Percentiles rank a stretch among this genome's conserved stretches.
Evolutionary conservation across 2,113 vertebrate genomes (phyloP).

Genomic region (Potamarius usumacintae): DNA sequence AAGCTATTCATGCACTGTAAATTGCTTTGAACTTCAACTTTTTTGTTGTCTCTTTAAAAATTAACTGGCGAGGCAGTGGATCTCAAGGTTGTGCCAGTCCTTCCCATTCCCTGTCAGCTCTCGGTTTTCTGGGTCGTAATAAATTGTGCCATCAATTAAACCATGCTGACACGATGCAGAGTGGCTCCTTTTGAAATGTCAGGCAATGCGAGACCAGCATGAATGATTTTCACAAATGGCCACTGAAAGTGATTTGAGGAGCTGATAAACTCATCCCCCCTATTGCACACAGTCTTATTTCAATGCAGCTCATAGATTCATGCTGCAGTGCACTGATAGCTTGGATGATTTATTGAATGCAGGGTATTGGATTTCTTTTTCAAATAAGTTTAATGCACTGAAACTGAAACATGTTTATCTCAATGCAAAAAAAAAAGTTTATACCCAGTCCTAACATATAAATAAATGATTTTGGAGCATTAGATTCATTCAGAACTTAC

Average conservation of each 20-base stretch:
- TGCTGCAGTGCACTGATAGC: not conserved
- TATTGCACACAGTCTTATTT: not conserved
- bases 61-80: slow-evolving; percentile 44
- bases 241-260: slow-evolving; percentile 31
- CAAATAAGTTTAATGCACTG: not conserved
- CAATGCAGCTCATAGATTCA: not conserved
- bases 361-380: slow-evolving; percentile 3
- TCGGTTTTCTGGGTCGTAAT: slow-evolving; percentile 41
- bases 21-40: slow-evolving; percentile 51
- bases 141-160: slow-evolving; percentile 52
- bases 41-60: slow-evolving; percentile 48
- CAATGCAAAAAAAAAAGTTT: not conserved
- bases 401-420: slow-evolving; percentile 12
- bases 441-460: not conserved
- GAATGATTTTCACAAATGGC: slow-evolving; percentile 36
- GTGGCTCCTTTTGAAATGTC: slow-evolving; percentile 40
- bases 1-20: slow-evolving; percentile 44
- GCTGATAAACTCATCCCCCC: slow-evolving; percentile 4
- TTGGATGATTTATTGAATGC: not conserved
- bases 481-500: not conserved
- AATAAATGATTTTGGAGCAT: not conserved
- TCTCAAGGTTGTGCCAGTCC: slow-evolving; percentile 35
- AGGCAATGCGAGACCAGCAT: slow-evolving; percentile 34
- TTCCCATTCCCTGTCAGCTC: slow-evolving; percentile 26
- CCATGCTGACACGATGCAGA: slow-evolving; percentile 45